Percentiles rank a stretch among this genome's conserved stretches.
These are phyloP conservation scores for Crotophaga sulcirostris DNA, from an alignment of 2,113 vertebrate genomes.

Conservation along the genomic window DNA sequence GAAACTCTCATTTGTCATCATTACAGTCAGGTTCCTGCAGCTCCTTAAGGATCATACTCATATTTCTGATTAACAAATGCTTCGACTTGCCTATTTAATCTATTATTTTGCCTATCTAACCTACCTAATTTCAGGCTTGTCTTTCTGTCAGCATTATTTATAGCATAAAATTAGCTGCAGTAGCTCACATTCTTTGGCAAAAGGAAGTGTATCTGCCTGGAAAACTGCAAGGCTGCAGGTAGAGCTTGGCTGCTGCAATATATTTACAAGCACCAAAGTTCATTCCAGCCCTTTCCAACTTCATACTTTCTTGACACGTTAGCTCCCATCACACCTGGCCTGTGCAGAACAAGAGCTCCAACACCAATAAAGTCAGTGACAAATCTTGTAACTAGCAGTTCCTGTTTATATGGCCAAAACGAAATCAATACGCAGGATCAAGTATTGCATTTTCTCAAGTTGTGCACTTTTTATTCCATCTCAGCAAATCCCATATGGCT, in stretches of 20 bases:
- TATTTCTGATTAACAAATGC: slow-evolving; percentile 38
- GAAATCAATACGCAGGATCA: slow-evolving; percentile 5
- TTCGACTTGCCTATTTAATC: not conserved
- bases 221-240: slow-evolving; percentile 35
- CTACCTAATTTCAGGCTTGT: slow-evolving; percentile 12
- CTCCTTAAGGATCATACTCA: not conserved
- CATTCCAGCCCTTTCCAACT: not conserved
- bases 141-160: slow-evolving; percentile 14
- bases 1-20: slow-evolving; percentile 3
- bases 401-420: not conserved
- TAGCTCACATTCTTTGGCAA: not conserved
- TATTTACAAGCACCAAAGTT: slow-evolving; percentile 2
- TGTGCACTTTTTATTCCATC: slow-evolving; percentile 48
- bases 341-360: not conserved
- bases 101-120: slow-evolving; percentile 23
- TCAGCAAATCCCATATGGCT: slow-evolving; percentile 31
- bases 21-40: not conserved
- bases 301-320: not conserved
- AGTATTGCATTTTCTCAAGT: slow-evolving; percentile 25
- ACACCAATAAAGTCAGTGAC: not conserved
- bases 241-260: not conserved
- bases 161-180: not conserved
- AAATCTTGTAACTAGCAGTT: not conserved
- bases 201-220: slow-evolving; percentile 9
- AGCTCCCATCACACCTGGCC: not conserved